A percentile compares a stretch with the other conserved stretches of the same genome.
These are phyloP conservation scores for Acestrorhynchus altus DNA, from an alignment of 2,797 vertebrate genomes.

Conservation along the genomic window DNA sequence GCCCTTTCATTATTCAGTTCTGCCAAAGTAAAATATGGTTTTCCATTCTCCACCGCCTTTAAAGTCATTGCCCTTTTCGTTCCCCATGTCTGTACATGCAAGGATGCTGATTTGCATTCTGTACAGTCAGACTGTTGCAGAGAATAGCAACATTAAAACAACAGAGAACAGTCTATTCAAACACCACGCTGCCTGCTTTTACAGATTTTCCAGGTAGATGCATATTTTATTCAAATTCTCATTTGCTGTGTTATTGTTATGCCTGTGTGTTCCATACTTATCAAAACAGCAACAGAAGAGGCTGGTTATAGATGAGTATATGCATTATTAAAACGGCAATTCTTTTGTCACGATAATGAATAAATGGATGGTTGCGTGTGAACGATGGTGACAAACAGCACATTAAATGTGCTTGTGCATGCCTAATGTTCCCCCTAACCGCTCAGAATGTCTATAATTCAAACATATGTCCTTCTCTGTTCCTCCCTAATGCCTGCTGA, in stretches of 20 bases:
- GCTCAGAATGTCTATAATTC: slow-evolving; percentile 63
- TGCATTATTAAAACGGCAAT: slow-evolving; percentile 49
- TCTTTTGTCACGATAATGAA: slow-evolving; percentile 67
- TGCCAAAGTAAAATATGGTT: no score
- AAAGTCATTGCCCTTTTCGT: neutral
- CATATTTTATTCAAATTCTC: slow-evolving; percentile 44
- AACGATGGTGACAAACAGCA: slow-evolving; percentile 65
- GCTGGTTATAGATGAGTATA: slow-evolving; percentile 53
- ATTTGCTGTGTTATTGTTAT: slow-evolving; percentile 54
- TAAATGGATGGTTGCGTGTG: slow-evolving; percentile 55
- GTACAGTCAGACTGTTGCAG: slow-evolving; percentile 10
- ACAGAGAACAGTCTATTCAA: slow-evolving; percentile 5
- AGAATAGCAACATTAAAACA: slow-evolving; percentile 7
- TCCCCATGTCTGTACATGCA: slow-evolving; percentile 4
- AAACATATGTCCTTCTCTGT: slow-evolving; percentile 48
- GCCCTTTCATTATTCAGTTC: no score
- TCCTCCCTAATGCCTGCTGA: slow-evolving; percentile 38
- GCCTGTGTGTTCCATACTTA: slow-evolving; percentile 65
- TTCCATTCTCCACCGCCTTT: no score
- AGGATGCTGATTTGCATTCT: slow-evolving; percentile 20
- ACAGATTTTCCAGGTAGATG: slow-evolving; percentile 43
- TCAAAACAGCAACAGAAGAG: slow-evolving; percentile 59
- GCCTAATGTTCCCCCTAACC: slow-evolving; percentile 60
- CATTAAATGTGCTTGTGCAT: slow-evolving; percentile 64
- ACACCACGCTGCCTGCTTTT: slow-evolving; percentile 15